Conservation (phyloP, 2,113 vertebrate genomes). For the Lamprologus callipterus region DNA sequence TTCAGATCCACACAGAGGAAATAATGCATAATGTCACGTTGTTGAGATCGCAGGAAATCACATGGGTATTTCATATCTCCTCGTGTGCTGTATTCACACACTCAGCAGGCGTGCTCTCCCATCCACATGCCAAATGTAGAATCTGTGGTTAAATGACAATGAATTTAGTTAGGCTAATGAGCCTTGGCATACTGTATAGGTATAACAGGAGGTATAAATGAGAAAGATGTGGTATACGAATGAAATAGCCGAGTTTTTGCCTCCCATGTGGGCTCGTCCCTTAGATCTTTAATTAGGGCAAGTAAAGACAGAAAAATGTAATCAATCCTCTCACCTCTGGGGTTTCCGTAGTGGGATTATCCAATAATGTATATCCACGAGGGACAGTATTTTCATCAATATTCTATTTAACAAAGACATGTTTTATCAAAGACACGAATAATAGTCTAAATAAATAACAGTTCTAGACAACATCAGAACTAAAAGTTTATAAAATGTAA, state of each 20-base stretch:
- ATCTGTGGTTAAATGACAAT: not conserved
- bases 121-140: not conserved
- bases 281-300: conserved; percentile 66
- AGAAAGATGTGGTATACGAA: not conserved
- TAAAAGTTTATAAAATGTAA: not conserved
- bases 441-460: not conserved
- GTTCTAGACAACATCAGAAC: not conserved
- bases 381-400: conserved; percentile 27
- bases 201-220: not conserved
- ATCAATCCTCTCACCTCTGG: conserved; percentile 60
- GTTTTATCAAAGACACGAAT: not conserved
- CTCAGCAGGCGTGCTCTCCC: not conserved
- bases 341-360: conserved; percentile 35
- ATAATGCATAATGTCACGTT: not conserved
- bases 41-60: not conserved
- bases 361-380: conserved; percentile 41
- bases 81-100: not conserved
- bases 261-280: conserved; percentile 27
- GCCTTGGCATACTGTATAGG: not conserved
- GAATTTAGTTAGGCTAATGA: not conserved
- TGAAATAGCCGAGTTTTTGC: conserved; percentile 35
- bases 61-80: not conserved
- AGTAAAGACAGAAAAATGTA: conserved; percentile 52
- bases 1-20: not conserved
- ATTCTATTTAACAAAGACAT: conserved; percentile 67